Base-by-base conservation (phyloP, 1,140 invertebrate species). In the Adoxophyes honmai region DNA sequence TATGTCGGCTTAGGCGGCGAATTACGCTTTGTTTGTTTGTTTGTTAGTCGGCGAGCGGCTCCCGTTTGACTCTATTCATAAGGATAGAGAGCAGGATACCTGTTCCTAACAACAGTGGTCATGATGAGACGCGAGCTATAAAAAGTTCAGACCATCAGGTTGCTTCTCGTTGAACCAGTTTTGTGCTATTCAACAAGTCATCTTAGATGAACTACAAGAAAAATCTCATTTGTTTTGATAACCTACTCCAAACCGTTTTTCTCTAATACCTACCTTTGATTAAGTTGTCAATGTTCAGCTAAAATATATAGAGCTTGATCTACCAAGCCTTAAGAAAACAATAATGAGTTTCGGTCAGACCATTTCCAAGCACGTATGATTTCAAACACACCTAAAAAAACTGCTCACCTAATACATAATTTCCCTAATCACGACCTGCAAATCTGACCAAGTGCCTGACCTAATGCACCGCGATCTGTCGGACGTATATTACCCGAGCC, bases 1-100 rank as follows among this genome's bases (percentile, higher is more conserved):
- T 78, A 64, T 77, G 71, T 62, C 72, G 74, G 68, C 70, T 75
- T 70, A 78, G 75, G 51, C 64, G 28, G 36, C 48, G 73, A 77
- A 83, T 83, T 83, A 85, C 52, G 70, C 56, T 60, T 70, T 78
- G 67, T 82, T 78, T 84, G 80, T 81, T 80, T 81, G 79, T 83
- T 82, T 83, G 70, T 70, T 60, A 60, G 67, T 64, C 59, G 21
- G 66, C 62, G 57, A 53, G 58, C 62, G 73, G 81, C 74, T 74
- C 59, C 77, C 62, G 75, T 75, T 73, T 71, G 64, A 48, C 16
- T 33, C 16, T 16, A 48, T 18, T 48, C 18, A 48, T 3, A n/a
- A 21, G 21, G 21, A 28, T 10, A 3, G n/a, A 48, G 14, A 48
- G 14, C 42, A 48, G 42, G 42, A 21, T 48, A 48, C 42, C 42